These are phyloP conservation scores for Bacillus rossius DNA, from an alignment of 1,140 invertebrate genomes.

Conservation along the genomic window DNA sequence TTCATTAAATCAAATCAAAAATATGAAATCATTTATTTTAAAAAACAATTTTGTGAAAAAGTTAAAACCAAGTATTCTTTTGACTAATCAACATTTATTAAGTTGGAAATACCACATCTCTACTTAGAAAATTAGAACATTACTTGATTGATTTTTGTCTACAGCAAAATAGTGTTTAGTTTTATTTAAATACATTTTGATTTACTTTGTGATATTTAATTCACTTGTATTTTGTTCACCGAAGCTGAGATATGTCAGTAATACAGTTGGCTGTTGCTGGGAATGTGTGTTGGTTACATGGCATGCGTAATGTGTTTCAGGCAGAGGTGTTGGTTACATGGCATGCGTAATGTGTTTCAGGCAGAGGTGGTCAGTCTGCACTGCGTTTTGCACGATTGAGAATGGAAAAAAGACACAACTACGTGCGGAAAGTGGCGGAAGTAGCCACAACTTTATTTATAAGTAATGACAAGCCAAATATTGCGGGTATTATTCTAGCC, in stretches of 20 bases:
- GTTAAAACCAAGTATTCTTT: too few species aligned
- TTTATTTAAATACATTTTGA: neutral
- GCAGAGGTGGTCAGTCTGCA: conserved; percentile 98
- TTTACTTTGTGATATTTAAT: neutral
- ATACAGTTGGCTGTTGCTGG: neutral
- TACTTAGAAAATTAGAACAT: too few species aligned
- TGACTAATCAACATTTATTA: too few species aligned
- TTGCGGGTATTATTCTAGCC: conserved; percentile 94
- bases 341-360: conserved; percentile 35
- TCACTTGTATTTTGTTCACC: too few species aligned
- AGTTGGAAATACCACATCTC: too few species aligned
- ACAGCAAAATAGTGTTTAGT: neutral
- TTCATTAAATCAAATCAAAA: too few species aligned
- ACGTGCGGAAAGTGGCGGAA: conserved; percentile 98
- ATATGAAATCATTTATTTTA: too few species aligned
- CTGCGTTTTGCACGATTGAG: conserved; percentile 97
- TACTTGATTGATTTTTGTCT: too few species aligned
- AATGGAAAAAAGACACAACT: conserved; percentile 99
- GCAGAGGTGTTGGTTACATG: conserved; percentile 54
- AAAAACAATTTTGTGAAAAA: too few species aligned
- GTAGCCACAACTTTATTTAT: conserved; percentile 97
- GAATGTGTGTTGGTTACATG: neutral
- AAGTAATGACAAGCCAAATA: conserved; percentile 95
- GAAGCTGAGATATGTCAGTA: neutral
- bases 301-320: conserved; percentile 35